Percentiles rank a stretch among this genome's conserved stretches.
Evolutionary conservation across 1,140 invertebrate species (phyloP).

Genomic region (Ceratosolen fusciceps): DNA sequence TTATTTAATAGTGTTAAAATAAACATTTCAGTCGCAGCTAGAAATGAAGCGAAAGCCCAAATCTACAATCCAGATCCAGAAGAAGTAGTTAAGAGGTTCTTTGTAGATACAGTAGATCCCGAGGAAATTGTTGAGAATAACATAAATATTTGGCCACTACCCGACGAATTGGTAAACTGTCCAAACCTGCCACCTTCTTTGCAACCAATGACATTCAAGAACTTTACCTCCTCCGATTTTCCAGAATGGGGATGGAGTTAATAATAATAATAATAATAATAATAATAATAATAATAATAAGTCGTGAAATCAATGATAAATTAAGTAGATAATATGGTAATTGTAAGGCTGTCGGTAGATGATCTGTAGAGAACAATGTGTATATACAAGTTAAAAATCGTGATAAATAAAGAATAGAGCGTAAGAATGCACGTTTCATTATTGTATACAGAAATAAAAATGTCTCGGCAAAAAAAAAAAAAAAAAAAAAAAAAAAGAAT

Average conservation of each 20-base stretch:
- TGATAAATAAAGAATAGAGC: no score
- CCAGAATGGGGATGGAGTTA: conserved; percentile 72
- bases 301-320: background rate
- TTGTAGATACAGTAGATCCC: conserved; percentile 53
- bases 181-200: conserved; percentile 75
- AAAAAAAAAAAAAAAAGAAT: background rate
- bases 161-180: conserved; percentile 68
- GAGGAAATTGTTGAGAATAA: conserved; percentile 42
- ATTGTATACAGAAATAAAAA: background rate
- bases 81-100: conserved; percentile 59
- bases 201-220: conserved; percentile 71
- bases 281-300: no score
- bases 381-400: no score
- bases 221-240: conserved; percentile 70
- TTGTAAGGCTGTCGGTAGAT: no score
- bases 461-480: no score
- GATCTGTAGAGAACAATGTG: no score
- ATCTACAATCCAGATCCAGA: conserved; percentile 51
- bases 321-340: background rate
- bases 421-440: background rate
- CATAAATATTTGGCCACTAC: conserved; percentile 58
- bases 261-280: background rate
- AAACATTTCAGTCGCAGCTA: conserved; percentile 56
- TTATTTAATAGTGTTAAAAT: conserved; percentile 3
- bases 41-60: conserved; percentile 40